These are phyloP conservation scores for Gulo gulo DNA, from an alignment of 2,113 vertebrate species.

Conservation along the genomic window DNA sequence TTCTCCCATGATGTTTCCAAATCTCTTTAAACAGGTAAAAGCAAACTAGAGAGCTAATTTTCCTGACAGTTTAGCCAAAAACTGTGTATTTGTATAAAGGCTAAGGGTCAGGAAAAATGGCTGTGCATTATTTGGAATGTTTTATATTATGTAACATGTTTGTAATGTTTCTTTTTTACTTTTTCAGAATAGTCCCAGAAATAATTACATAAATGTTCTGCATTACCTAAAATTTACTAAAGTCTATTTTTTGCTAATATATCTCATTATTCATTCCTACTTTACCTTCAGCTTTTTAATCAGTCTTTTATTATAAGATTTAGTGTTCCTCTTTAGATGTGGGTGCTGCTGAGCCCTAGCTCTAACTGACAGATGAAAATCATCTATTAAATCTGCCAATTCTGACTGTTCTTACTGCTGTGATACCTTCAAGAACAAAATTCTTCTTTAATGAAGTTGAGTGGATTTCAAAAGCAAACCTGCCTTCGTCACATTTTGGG, in stretches of 20 bases:
- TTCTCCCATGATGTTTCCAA: background rate
- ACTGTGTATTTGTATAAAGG: background rate
- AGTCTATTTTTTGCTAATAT: background rate
- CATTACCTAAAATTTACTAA: background rate
- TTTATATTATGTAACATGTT: background rate
- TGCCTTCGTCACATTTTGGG: background rate
- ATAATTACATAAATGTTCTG: background rate
- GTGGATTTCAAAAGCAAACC: background rate
- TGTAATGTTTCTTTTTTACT: background rate
- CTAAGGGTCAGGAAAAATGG: background rate
- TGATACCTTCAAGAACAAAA: background rate
- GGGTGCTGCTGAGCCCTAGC: background rate
- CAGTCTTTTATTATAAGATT: background rate
- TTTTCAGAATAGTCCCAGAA: background rate
- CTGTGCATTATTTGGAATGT: background rate
- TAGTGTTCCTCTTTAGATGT: background rate
- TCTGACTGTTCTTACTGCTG: background rate
- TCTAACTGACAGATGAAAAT: background rate
- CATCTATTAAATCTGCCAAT: background rate
- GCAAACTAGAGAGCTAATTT: background rate
- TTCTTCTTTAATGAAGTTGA: background rate
- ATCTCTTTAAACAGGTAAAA: background rate
- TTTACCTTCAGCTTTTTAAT: background rate
- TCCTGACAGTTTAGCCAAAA: background rate
- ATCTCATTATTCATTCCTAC: background rate